These are phyloP conservation scores for Ashinkailepas kermadecensis DNA, from an alignment of 2,888 invertebrate genomes.

Conservation along the genomic window DNA sequence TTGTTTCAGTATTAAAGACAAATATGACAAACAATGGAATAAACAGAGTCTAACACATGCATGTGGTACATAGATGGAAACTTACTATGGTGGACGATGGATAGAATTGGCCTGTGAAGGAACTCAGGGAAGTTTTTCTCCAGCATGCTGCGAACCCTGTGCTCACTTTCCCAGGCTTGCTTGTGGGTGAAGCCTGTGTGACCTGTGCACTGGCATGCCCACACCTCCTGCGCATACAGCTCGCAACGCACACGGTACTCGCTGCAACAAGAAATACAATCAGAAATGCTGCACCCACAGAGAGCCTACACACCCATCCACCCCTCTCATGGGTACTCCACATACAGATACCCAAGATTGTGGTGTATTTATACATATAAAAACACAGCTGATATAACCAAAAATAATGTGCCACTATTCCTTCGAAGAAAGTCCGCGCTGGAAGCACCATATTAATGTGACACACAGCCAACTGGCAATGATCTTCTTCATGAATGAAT, in stretches of 20 bases:
- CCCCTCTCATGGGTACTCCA: no score
- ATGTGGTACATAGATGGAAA: background rate
- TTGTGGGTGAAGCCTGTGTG: conserved; percentile 42
- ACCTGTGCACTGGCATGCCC: conserved; percentile 44
- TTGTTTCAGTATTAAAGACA: background rate
- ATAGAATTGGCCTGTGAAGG: conserved; percentile 41
- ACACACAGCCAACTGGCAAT: no score
- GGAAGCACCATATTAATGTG: no score
- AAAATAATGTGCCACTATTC: no score
- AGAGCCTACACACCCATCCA: no score
- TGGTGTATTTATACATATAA: no score
- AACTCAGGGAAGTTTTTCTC: conserved; percentile 39
- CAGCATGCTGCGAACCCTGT: conserved; percentile 38
- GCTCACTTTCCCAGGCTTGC: conserved; percentile 43
- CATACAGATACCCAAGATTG: no score
- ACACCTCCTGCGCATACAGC: conserved; percentile 41
- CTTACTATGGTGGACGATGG: conserved; percentile 44
- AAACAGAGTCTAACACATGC: background rate
- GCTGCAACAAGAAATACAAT: conserved; percentile 34
- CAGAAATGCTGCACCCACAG: background rate
- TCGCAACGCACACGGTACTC: conserved; percentile 41
- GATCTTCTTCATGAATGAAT: no score
- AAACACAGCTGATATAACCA: no score
- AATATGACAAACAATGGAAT: background rate
- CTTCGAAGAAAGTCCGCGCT: no score